phyloP scores from a whole-genome alignment of 1,140 invertebrate species.

The Drosophila sucinea region DNA sequence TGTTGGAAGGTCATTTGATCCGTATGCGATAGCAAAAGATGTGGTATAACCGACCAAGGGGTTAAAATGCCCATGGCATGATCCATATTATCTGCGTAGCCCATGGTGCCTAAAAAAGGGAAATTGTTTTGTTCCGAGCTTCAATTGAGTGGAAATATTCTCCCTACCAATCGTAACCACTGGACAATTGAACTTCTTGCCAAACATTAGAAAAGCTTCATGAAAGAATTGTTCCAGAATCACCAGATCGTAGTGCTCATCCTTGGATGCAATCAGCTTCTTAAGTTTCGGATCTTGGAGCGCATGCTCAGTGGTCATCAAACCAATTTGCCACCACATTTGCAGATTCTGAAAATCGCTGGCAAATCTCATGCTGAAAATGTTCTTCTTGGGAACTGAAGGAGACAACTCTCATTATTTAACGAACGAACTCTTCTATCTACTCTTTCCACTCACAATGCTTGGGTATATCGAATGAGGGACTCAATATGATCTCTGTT shows the following conservation, averaged over 20 bases:
- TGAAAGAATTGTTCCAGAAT: constrained; percentile 85
- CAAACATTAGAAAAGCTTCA: constrained; percentile 85
- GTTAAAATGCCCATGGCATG: constrained; percentile 84
- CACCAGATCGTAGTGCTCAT: constrained; percentile 84
- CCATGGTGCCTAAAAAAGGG: constrained; percentile 77
- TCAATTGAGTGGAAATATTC: constrained; percentile 20
- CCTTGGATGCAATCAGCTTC: constrained; percentile 83
- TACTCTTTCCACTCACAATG: constrained; percentile 65
- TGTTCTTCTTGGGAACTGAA: constrained; percentile 75
- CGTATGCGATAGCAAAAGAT: constrained; percentile 83
- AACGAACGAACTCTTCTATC: not conserved
- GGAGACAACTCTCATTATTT: not conserved
- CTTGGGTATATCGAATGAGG: constrained; percentile 84
- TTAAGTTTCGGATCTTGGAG: constrained; percentile 83
- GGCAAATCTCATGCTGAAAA: constrained; percentile 74
- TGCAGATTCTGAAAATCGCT: constrained; percentile 76
- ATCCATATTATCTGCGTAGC: constrained; percentile 85
- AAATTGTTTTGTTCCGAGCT: no score
- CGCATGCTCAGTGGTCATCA: constrained; percentile 83
- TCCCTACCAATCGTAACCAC: constrained; percentile 83
- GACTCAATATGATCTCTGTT: constrained; percentile 84
- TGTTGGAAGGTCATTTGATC: constrained; percentile 76
- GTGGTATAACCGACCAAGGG: constrained; percentile 84
- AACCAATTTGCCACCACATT: constrained; percentile 82
- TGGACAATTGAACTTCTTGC: constrained; percentile 84